A percentile compares a stretch with the other conserved stretches of the same genome.
Conservation (phyloP, 2,797 vertebrate species). For the Spondyliosoma cantharus region DNA sequence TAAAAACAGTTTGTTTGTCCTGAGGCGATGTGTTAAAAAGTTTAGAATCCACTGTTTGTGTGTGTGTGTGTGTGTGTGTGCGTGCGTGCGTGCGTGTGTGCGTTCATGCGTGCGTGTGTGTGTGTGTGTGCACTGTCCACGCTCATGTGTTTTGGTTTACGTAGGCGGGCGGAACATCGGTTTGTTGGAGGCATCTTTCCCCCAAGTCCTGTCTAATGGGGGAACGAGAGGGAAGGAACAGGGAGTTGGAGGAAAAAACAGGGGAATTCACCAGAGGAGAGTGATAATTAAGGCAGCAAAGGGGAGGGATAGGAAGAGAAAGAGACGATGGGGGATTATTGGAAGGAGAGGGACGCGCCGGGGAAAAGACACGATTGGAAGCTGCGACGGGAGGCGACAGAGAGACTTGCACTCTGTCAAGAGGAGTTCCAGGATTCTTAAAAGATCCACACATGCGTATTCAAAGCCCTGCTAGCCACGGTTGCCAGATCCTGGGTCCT, state of each 20-base stretch:
- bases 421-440: slow-evolving; percentile 47
- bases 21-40: slow-evolving; percentile 41
- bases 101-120: neutral
- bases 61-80: slow-evolving; percentile 15
- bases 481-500: slow-evolving; percentile 24
- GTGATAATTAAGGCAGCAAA: slow-evolving; percentile 63
- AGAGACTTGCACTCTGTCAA: slow-evolving; percentile 36
- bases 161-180: slow-evolving; percentile 70
- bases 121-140: slow-evolving; percentile 18
- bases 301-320: slow-evolving; percentile 32
- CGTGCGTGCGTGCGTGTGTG: neutral
- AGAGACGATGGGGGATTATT: slow-evolving; percentile 21
- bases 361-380: slow-evolving; percentile 47
- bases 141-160: slow-evolving; percentile 50
- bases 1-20: slow-evolving; percentile 49
- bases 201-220: slow-evolving; percentile 71
- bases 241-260: slow-evolving; percentile 22
- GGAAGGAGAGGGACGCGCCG: neutral
- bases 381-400: slow-evolving; percentile 27
- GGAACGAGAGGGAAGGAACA: slow-evolving; percentile 42
- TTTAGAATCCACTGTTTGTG: slow-evolving; percentile 35
- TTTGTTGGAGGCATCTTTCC: slow-evolving; percentile 66
- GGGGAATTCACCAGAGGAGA: slow-evolving; percentile 40
- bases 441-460: slow-evolving; percentile 43
- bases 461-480: slow-evolving; percentile 41